Evolutionary conservation across 2,113 vertebrate species (phyloP).

Genomic region (Brachyhypopomus gauderio): DNA sequence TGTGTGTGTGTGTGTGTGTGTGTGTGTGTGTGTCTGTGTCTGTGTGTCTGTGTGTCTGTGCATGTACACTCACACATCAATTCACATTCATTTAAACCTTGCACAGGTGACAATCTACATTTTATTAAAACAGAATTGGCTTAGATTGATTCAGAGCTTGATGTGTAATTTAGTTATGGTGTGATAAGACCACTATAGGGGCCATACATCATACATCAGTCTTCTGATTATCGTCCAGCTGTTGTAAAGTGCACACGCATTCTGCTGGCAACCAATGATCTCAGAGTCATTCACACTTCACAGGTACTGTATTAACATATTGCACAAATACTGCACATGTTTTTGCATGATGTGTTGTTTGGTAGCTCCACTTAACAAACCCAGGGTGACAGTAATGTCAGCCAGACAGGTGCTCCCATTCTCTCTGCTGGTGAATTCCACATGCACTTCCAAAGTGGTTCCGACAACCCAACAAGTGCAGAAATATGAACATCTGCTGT

Average conservation of each 20-base stretch:
- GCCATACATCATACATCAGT: conserved; percentile 49
- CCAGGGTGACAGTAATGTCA: conserved; percentile 30
- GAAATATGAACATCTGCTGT: conserved; percentile 65
- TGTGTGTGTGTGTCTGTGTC: conserved; percentile 39
- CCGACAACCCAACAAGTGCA: conserved; percentile 60
- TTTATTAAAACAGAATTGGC: conserved; percentile 56
- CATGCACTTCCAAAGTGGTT: conserved; percentile 48
- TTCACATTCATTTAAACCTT: conserved; percentile 27
- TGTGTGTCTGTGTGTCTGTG: conserved; percentile 35
- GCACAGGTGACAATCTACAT: conserved; percentile 42
- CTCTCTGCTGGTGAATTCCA: conserved; percentile 38
- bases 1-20: conserved; percentile 50
- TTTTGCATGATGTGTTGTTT: neutral
- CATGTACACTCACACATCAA: conserved; percentile 31
- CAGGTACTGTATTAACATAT: neutral
- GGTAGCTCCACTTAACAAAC: conserved; percentile 42
- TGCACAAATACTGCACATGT: neutral
- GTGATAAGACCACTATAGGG: conserved; percentile 24
- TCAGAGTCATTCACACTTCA: neutral
- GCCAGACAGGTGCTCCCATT: conserved; percentile 56
- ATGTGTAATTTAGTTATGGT: conserved; percentile 46
- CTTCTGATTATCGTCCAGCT: conserved; percentile 20
- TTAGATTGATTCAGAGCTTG: conserved; percentile 44
- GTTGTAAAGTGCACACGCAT: conserved; percentile 39
- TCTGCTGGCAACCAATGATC: neutral